phyloP scores from a whole-genome alignment of 2,113 vertebrate species.

The Cryptoleucopteryx plumbea region DNA sequence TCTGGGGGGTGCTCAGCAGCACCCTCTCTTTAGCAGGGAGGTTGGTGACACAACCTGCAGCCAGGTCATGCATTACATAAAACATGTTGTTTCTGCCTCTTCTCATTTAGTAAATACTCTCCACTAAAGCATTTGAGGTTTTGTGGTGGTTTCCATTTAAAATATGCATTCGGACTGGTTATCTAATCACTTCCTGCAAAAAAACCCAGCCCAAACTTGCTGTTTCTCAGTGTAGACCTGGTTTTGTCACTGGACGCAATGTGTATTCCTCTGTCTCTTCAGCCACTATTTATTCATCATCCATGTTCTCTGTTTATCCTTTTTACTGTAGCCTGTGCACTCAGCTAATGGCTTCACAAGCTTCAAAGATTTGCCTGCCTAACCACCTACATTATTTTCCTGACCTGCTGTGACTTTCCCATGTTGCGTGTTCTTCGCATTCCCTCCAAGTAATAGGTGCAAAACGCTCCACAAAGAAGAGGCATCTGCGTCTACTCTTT shows the following conservation, averaged over 20 bases:
- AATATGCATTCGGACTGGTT: not conserved
- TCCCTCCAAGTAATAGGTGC: not conserved
- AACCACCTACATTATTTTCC: not conserved
- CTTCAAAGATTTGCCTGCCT: conserved; percentile 2
- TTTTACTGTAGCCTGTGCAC: not conserved
- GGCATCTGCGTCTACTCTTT: not conserved
- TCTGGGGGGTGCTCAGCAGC: not conserved
- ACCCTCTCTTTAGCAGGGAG: not conserved
- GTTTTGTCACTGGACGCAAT: not conserved
- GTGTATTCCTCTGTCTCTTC: not conserved
- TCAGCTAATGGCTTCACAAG: conserved; percentile 13
- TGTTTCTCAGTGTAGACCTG: not conserved
- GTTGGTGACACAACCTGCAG: not conserved
- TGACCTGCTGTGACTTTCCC: not conserved
- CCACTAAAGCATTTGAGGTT: not conserved
- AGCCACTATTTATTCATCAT: not conserved
- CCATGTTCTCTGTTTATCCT: conserved; percentile 15
- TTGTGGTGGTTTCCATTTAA: not conserved
- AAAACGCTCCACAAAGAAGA: not conserved
- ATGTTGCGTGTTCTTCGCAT: not conserved
- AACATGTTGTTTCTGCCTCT: not conserved
- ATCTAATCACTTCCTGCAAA: not conserved
- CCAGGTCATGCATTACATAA: not conserved
- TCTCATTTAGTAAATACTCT: not conserved
- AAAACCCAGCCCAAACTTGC: not conserved